A percentile compares a stretch with the other conserved stretches of the same genome.
Conservation (phyloP, 2,888 invertebrate species). For the Parasteatoda lunata region DNA sequence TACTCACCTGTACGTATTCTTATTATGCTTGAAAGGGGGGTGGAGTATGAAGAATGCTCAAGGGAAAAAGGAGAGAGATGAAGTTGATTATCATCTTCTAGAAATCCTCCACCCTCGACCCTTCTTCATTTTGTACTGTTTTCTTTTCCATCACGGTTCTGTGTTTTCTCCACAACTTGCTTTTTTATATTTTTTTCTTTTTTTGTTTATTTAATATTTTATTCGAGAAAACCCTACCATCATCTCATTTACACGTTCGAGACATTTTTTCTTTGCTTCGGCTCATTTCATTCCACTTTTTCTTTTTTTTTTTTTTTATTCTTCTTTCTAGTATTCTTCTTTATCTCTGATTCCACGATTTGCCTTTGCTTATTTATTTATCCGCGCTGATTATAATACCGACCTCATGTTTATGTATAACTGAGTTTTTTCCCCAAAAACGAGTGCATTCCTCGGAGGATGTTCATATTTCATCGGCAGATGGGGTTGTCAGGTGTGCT, state of each 20-base stretch:
- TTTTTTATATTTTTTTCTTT: slow-evolving; percentile 3
- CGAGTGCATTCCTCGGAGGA: slow-evolving; percentile 27
- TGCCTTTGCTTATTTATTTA: slow-evolving; percentile 19
- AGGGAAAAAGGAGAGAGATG: slow-evolving; percentile 5
- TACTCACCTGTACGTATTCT: not conserved
- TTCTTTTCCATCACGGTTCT: slow-evolving; percentile 33
- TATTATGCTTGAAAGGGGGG: not conserved
- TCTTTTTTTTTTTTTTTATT: not conserved
- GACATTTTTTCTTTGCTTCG: slow-evolving; percentile 14
- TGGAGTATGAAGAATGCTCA: not conserved
- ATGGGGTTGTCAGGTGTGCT: slow-evolving; percentile 17
- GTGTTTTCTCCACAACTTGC: slow-evolving; percentile 10
- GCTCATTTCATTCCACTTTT: not conserved
- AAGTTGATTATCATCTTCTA: slow-evolving; percentile 47
- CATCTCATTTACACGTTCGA: slow-evolving; percentile 48
- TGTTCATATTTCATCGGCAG: slow-evolving; percentile 42
- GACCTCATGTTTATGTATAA: slow-evolving; percentile 40
- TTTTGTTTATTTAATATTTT: slow-evolving; percentile 13
- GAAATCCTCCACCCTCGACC: slow-evolving; percentile 5
- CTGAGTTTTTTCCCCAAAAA: slow-evolving; percentile 14
- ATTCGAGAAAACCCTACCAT: slow-evolving; percentile 6
- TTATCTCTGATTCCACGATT: slow-evolving; percentile 32
- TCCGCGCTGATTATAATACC: not conserved
- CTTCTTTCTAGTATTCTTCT: slow-evolving; percentile 16
- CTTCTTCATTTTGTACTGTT: slow-evolving; percentile 9